phyloP scores from a whole-genome alignment of 2,888 invertebrate species.

The Chrysolina haemoptera region DNA sequence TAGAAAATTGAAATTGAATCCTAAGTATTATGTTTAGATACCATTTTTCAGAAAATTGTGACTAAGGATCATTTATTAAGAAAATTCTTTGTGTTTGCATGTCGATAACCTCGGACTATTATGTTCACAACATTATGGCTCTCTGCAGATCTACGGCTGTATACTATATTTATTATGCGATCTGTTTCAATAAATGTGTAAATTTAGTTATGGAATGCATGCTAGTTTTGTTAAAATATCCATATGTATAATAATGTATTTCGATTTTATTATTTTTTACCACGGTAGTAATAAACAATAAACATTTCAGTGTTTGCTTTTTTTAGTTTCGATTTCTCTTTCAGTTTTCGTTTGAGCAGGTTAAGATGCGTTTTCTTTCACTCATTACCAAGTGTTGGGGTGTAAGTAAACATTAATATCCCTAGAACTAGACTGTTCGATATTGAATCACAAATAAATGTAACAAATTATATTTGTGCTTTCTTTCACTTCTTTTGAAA shows the following conservation, averaged over 20 bases:
- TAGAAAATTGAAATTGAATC: too few species aligned
- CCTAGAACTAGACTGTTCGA: slow-evolving; percentile 54
- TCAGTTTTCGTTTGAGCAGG: slow-evolving; percentile 37
- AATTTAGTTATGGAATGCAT: slow-evolving; percentile 68
- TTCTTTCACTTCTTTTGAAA: background rate
- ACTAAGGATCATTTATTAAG: background rate
- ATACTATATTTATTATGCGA: slow-evolving; percentile 68
- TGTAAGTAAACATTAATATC: slow-evolving; percentile 49
- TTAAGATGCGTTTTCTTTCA: slow-evolving; percentile 43
- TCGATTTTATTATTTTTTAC: slow-evolving; percentile 70
- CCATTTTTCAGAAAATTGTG: background rate
- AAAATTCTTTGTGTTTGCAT: slow-evolving; percentile 19
- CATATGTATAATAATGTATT: slow-evolving; percentile 69
- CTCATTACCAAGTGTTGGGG: slow-evolving; percentile 51
- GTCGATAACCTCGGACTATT: slow-evolving; percentile 34
- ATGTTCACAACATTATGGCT: slow-evolving; percentile 58
- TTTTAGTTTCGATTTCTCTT: slow-evolving; percentile 35
- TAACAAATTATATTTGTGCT: slow-evolving; percentile 34
- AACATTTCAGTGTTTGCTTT: slow-evolving; percentile 53
- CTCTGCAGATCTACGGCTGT: slow-evolving; percentile 69
- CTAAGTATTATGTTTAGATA: background rate
- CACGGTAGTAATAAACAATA: slow-evolving; percentile 67
- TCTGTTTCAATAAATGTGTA: slow-evolving; percentile 67
- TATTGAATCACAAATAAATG: slow-evolving; percentile 54
- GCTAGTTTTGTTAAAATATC: slow-evolving; percentile 68